phyloP scores from a whole-genome alignment of 2,888 invertebrate genomes.

The Hololepta plana region DNA sequence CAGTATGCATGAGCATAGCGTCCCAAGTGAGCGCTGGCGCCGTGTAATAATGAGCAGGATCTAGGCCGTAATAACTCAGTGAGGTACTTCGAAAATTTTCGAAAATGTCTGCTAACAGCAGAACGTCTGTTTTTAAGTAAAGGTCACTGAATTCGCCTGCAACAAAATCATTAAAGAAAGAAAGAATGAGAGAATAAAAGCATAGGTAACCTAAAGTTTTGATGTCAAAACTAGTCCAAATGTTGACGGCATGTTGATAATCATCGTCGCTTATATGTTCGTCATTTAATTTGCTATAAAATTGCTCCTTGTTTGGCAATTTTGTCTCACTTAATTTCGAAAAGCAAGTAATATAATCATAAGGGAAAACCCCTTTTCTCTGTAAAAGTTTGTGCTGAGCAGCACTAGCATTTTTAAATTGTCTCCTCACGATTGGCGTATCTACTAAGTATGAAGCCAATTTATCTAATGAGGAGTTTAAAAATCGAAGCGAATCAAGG shows the following conservation, averaged over 20 bases:
- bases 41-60: conserved; percentile 3
- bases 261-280: conserved; percentile 8
- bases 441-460: neutral
- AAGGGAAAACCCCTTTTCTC: conserved; percentile 1
- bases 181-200: too few species aligned
- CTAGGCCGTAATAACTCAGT: neutral
- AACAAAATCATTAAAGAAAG: too few species aligned
- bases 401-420: neutral
- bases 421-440: neutral
- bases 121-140: conserved; percentile 15
- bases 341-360: conserved; percentile 1
- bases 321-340: conserved; percentile 6
- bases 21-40: conserved; percentile 1
- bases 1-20: neutral
- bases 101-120: conserved; percentile 8
- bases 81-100: conserved; percentile 12
- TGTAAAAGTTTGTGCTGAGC: neutral
- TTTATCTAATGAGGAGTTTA: neutral
- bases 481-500: conserved; percentile 1
- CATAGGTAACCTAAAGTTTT: conserved; percentile 7
- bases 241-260: conserved; percentile 9
- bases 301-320: conserved; percentile 7
- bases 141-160: conserved; percentile 14
- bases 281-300: conserved; percentile 9
- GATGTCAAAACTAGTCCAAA: conserved; percentile 9